A percentile compares a stretch with the other conserved stretches of the same genome.
phyloP scores from a whole-genome alignment of 2,797 vertebrate species.

The Garrulus glandarius region DNA sequence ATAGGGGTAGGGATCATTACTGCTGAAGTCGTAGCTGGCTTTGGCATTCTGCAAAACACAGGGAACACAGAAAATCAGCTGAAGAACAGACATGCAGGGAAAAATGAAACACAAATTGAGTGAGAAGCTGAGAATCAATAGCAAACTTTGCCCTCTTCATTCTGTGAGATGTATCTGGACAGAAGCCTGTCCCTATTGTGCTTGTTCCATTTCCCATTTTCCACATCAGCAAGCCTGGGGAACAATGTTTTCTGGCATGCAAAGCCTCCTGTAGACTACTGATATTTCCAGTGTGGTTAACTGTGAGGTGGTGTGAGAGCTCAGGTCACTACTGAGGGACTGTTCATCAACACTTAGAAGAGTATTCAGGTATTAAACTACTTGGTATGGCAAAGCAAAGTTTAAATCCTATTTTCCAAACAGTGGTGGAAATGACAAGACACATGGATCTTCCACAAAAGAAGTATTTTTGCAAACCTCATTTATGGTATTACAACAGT shows the following conservation, averaged over 20 bases:
- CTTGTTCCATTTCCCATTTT: not conserved
- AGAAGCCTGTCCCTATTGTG: not conserved
- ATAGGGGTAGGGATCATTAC: conserved; percentile 96
- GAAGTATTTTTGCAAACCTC: not conserved
- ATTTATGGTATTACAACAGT: not conserved
- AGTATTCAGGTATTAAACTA: not conserved
- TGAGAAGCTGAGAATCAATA: not conserved
- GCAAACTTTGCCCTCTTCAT: not conserved
- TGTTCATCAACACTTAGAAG: not conserved
- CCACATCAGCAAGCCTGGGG: not conserved
- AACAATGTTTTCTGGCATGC: not conserved
- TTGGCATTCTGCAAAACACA: conserved; percentile 91
- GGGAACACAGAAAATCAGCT: not conserved
- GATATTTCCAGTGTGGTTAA: not conserved
- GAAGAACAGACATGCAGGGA: not conserved
- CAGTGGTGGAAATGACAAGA: not conserved
- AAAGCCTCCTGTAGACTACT: not conserved
- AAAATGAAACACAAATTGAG: not conserved
- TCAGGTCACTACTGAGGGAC: not conserved
- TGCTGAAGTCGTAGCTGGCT: conserved; percentile 99
- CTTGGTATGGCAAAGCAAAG: not conserved
- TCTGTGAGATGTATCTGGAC: not conserved
- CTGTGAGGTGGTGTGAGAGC: not conserved
- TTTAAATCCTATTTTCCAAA: not conserved
- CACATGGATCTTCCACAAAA: not conserved